A percentile compares a stretch with the other conserved stretches of the same genome.
phyloP scores from a whole-genome alignment of 2,797 vertebrate genomes.

The Ataeniobius toweri region DNA sequence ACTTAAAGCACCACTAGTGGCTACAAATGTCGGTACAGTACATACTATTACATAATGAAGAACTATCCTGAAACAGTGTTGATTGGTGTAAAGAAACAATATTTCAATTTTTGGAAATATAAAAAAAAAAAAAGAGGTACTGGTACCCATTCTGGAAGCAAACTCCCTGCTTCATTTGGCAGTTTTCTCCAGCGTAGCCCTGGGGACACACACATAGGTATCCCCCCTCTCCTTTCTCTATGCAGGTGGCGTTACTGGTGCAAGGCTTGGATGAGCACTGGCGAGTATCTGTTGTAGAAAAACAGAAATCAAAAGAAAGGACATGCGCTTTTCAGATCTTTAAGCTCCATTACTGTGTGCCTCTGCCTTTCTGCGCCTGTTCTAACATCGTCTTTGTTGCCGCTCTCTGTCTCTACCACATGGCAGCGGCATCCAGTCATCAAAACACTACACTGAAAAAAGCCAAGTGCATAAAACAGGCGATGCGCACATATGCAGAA shows the following conservation, averaged over 20 bases:
- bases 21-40: background rate
- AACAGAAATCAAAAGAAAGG: constrained; percentile 2
- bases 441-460: constrained; percentile 44
- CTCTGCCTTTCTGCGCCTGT: constrained; percentile 8
- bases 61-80: background rate
- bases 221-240: constrained; percentile 84
- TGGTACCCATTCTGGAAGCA: constrained; percentile 85
- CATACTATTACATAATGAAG: background rate
- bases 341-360: background rate
- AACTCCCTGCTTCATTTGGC: constrained; percentile 81
- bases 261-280: constrained; percentile 87
- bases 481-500: constrained; percentile 37
- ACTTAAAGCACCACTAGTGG: background rate
- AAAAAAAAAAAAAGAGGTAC: constrained; percentile 16
- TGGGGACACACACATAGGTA: constrained; percentile 87
- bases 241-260: constrained; percentile 88
- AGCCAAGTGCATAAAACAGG: constrained; percentile 13
- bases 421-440: constrained; percentile 44
- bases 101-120: background rate
- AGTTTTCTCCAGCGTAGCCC: constrained; percentile 84
- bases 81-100: background rate
- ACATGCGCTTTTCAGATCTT: constrained; percentile 51
- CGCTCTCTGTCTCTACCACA: constrained; percentile 13
- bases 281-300: constrained; percentile 79
- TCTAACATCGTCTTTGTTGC: constrained; percentile 18